phyloP scores from a whole-genome alignment of 2,888 invertebrate species.

The Lamellibrachia columna region DNA sequence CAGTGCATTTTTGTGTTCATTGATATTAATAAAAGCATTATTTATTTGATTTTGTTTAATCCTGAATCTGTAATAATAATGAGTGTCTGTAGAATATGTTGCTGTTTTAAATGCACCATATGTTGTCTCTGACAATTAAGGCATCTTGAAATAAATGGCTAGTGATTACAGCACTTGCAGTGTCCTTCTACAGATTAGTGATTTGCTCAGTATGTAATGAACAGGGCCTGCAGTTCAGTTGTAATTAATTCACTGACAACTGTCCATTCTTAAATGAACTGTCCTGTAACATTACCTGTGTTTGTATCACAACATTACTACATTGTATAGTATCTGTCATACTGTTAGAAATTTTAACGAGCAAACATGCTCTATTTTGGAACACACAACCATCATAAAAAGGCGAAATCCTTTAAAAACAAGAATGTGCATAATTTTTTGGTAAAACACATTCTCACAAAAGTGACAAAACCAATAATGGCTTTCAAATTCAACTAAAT shows the following conservation, averaged over 20 bases:
- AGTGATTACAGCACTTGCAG: not conserved
- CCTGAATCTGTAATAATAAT: not conserved
- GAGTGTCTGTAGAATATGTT: not conserved
- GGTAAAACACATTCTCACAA: too few relatives aligned
- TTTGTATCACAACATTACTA: not conserved
- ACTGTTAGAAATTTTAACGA: not conserved
- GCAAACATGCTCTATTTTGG: too few relatives aligned
- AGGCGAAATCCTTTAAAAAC: too few relatives aligned
- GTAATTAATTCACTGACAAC: not conserved
- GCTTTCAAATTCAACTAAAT: too few relatives aligned
- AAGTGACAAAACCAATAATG: too few relatives aligned
- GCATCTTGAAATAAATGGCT: not conserved
- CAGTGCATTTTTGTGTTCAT: too few relatives aligned
- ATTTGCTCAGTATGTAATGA: not conserved
- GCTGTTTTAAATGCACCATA: not conserved
- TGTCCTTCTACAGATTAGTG: not conserved
- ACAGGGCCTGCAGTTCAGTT: not conserved
- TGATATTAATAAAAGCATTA: too few relatives aligned
- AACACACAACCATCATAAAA: too few relatives aligned
- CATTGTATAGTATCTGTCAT: not conserved
- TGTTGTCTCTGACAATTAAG: not conserved
- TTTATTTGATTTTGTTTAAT: not conserved
- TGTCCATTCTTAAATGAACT: not conserved
- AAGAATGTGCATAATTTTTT: too few relatives aligned
- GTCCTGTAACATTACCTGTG: not conserved